Conservation (phyloP, 2,113 vertebrate genomes). For the Balaenoptera acutorostrata region DNA sequence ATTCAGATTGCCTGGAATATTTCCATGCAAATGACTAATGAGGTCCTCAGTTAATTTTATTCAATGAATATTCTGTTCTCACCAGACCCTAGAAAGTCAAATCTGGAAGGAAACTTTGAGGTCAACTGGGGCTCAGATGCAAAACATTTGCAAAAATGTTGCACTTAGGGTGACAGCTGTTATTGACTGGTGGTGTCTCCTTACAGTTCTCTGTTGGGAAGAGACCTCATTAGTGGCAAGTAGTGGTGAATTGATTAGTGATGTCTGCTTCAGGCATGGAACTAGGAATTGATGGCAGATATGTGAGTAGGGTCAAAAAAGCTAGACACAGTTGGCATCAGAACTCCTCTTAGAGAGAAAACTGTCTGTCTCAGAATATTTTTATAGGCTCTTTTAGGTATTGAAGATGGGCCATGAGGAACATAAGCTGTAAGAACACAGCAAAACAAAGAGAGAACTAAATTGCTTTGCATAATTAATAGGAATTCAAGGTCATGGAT, state of each 20-base stretch:
- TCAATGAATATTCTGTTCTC: not conserved
- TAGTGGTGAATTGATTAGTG: conserved; percentile 7
- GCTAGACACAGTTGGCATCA: not conserved
- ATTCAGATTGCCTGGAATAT: not conserved
- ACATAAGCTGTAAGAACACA: not conserved
- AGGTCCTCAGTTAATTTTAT: not conserved
- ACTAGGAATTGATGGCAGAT: not conserved
- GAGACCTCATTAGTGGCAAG: not conserved
- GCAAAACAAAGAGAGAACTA: not conserved
- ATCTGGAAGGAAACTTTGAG: not conserved
- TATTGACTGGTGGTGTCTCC: not conserved
- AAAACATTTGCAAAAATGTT: not conserved
- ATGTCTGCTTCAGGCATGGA: not conserved
- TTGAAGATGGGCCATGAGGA: not conserved
- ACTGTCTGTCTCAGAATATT: not conserved
- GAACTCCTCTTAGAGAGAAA: not conserved
- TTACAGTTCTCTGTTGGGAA: not conserved
- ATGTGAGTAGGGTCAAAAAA: not conserved
- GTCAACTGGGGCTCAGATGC: not conserved
- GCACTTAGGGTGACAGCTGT: not conserved
- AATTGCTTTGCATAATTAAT: not conserved
- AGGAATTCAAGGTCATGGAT: not conserved
- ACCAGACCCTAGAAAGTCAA: not conserved
- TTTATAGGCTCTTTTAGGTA: not conserved
- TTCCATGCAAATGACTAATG: not conserved